A percentile compares a stretch with the other conserved stretches of the same genome.
Conservation (phyloP, 2,797 vertebrate species). For the Natrix natrix region DNA sequence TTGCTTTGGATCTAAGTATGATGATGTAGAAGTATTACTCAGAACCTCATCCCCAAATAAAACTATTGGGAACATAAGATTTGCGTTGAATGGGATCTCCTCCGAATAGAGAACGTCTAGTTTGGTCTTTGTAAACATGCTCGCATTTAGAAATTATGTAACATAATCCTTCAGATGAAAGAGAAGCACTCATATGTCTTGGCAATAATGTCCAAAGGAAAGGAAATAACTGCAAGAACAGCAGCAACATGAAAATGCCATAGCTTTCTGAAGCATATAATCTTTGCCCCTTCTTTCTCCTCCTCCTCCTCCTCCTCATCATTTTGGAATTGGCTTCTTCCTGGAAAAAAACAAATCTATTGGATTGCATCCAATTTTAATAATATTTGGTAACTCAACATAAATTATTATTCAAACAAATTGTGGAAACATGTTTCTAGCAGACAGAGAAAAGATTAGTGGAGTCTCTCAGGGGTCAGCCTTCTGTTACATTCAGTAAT, state of each 20-base stretch:
- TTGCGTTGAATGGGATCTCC: not conserved
- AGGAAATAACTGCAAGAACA: not conserved
- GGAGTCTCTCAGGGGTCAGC: not conserved
- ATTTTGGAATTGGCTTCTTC: not conserved
- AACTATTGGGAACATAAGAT: not conserved
- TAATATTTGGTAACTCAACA: conserved; percentile 1
- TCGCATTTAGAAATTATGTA: not conserved
- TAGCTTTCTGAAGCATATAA: not conserved
- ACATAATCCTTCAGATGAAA: not conserved
- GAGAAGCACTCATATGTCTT: not conserved
- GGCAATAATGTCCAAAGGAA: not conserved
- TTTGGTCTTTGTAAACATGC: not conserved
- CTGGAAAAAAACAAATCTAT: not conserved
- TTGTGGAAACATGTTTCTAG: conserved; percentile 8
- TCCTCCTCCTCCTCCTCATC: not conserved
- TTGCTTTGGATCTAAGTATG: not conserved
- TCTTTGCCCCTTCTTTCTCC: not conserved
- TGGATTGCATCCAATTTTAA: conserved; percentile 8
- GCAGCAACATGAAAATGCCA: not conserved
- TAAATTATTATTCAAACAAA: not conserved
- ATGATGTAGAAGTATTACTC: not conserved
- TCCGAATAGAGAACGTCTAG: not conserved
- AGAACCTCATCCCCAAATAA: not conserved
- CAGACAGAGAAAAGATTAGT: conserved; percentile 2
- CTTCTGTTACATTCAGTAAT: conserved; percentile 27